Conservation (phyloP, 1,140 invertebrate genomes). For the Aporrectodea caliginosa region DNA sequence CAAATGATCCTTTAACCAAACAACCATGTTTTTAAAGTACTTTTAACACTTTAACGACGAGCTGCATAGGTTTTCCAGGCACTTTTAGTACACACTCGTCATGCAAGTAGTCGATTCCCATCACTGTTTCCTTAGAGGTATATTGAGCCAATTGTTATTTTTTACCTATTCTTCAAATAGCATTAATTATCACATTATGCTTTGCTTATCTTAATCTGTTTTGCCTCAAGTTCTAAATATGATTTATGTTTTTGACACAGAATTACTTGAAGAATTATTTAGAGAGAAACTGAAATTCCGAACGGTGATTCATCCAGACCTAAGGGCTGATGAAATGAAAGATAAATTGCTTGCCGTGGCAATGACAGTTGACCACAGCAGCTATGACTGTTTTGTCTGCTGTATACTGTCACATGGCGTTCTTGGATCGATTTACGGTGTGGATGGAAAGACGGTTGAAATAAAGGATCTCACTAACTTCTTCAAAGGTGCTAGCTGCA, state of each 20-base stretch:
- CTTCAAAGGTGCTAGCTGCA: constrained; percentile 43
- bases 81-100: too few relatives aligned
- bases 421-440: constrained; percentile 43
- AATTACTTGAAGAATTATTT: neutral
- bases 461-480: constrained; percentile 43
- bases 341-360: neutral
- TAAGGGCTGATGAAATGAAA: neutral
- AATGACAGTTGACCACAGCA: constrained; percentile 29
- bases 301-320: neutral
- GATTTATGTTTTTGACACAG: neutral
- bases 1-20: too few relatives aligned
- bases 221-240: too few relatives aligned
- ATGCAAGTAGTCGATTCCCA: too few relatives aligned
- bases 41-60: too few relatives aligned
- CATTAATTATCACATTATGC: too few relatives aligned
- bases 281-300: neutral
- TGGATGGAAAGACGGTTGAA: constrained; percentile 39
- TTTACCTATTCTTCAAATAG: too few relatives aligned
- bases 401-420: constrained; percentile 49
- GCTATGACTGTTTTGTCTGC: constrained; percentile 44
- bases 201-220: too few relatives aligned
- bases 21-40: too few relatives aligned
- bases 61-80: too few relatives aligned
- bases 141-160: too few relatives aligned
- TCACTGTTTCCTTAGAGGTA: too few relatives aligned